Percentiles rank a stretch among this genome's conserved stretches.
These are phyloP conservation scores for Gymnocheta viridis DNA, from an alignment of 2,888 invertebrate species.

Conservation along the genomic window DNA sequence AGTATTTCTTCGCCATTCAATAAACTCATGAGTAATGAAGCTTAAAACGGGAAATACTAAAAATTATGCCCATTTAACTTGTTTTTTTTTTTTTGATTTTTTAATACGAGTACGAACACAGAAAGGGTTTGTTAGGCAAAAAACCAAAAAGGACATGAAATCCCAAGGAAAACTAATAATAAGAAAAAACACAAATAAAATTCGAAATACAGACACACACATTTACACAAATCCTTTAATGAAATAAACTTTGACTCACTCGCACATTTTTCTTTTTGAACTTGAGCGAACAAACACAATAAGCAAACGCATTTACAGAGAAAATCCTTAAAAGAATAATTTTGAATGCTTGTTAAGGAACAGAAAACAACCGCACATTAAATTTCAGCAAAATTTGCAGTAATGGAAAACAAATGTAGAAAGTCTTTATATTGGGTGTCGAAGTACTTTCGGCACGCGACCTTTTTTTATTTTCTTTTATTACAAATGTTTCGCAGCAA, in stretches of 20 bases:
- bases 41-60: constrained; percentile 59
- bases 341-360: constrained; percentile 23
- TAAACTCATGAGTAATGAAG: constrained; percentile 63
- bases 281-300: constrained; percentile 2
- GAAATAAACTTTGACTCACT: constrained; percentile 45
- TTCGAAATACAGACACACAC: neutral
- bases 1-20: constrained; percentile 36
- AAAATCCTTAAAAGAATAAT: constrained; percentile 43
- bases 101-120: constrained; percentile 10
- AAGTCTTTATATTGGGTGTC: constrained; percentile 80
- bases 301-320: constrained; percentile 28
- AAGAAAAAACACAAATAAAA: neutral
- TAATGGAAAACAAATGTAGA: constrained; percentile 71
- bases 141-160: constrained; percentile 9
- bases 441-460: constrained; percentile 82
- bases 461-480: constrained; percentile 71
- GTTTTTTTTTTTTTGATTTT: neutral
- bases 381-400: constrained; percentile 14
- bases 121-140: constrained; percentile 42
- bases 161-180: constrained; percentile 40
- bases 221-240: neutral
- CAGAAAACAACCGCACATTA: constrained; percentile 18
- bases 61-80: constrained; percentile 59
- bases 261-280: neutral
- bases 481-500: neutral